These are phyloP conservation scores for Ectropis grisescens DNA, from an alignment of 1,140 invertebrate genomes.

Conservation along the genomic window DNA sequence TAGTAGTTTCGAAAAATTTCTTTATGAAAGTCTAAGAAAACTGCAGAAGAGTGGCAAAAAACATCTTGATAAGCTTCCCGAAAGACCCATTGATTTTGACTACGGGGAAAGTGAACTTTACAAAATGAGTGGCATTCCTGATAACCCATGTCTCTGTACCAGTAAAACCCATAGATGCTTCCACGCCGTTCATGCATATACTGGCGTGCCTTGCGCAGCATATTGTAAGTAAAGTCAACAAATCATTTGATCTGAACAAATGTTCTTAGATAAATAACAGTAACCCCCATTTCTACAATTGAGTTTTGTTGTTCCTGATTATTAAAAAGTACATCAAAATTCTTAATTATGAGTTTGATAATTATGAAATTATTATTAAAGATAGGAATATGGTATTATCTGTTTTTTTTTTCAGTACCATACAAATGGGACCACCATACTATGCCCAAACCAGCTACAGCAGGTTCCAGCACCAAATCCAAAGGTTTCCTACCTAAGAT, in stretches of 20 bases:
- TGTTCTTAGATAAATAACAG: too few relatives aligned
- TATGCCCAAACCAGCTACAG: constrained; percentile 75
- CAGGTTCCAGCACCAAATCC: constrained; percentile 35
- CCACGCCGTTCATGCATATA: constrained; percentile 92
- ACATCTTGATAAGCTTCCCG: constrained; percentile 74
- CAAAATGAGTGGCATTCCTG: constrained; percentile 61
- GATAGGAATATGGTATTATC: neutral
- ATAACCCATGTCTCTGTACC: constrained; percentile 80
- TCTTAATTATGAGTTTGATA: too few relatives aligned
- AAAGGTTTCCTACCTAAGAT: constrained; percentile 74
- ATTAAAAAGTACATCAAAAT: too few relatives aligned
- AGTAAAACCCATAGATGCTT: constrained; percentile 88
- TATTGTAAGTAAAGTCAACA: constrained; percentile 90
- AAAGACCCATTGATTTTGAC: constrained; percentile 66
- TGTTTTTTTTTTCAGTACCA: constrained; percentile 71
- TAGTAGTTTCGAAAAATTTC: constrained; percentile 91
- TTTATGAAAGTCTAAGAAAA: constrained; percentile 88
- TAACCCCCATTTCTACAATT: too few relatives aligned
- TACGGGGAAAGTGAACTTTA: constrained; percentile 63
- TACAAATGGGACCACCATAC: constrained; percentile 79
- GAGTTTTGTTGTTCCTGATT: too few relatives aligned
- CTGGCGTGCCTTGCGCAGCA: constrained; percentile 86
- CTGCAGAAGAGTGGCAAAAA: constrained; percentile 78
- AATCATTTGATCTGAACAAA: too few relatives aligned
- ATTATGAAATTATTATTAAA: too few relatives aligned